phyloP scores from a whole-genome alignment of 2,888 invertebrate genomes.

The Odontocolon sp. region DNA sequence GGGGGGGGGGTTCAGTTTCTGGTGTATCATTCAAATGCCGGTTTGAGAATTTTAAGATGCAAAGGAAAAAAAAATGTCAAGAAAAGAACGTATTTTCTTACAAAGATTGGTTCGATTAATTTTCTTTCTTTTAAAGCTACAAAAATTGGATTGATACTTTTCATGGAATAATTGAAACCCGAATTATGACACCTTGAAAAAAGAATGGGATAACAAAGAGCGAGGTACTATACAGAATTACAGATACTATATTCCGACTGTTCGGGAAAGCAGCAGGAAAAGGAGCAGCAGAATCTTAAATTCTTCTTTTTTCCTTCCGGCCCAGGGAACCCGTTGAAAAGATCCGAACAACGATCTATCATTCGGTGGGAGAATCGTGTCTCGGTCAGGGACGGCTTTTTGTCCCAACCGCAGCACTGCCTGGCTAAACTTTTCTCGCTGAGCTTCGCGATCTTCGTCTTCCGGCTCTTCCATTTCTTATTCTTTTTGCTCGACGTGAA shows the following conservation, averaged over 20 bases:
- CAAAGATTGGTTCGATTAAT: background rate
- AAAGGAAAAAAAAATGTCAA: background rate
- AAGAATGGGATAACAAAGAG: constrained; percentile 21
- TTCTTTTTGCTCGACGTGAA: constrained; percentile 3
- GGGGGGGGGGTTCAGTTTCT: constrained; percentile 39
- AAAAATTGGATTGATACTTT: background rate
- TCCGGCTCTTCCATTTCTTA: constrained; percentile 33
- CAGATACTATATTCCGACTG: constrained; percentile 21
- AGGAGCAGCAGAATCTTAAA: constrained; percentile 72
- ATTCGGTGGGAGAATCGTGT: constrained; percentile 70
- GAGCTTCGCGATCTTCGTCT: constrained; percentile 24
- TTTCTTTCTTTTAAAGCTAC: constrained; percentile 18
- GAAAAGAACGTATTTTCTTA: background rate
- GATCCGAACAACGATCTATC: constrained; percentile 78
- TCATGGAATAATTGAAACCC: constrained; percentile 39
- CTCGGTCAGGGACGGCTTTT: constrained; percentile 72
- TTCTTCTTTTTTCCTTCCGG: constrained; percentile 79
- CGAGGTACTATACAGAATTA: constrained; percentile 12
- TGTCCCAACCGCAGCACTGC: constrained; percentile 51
- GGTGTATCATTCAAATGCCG: background rate
- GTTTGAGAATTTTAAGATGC: background rate
- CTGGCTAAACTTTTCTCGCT: constrained; percentile 59
- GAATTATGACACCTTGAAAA: constrained; percentile 14
- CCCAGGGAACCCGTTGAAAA: constrained; percentile 77
- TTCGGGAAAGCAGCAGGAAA: constrained; percentile 20